Base-by-base conservation (phyloP, 37 sponge, comb jelly and placozoan genomes). In the Diacarnus erythraeanus region DNA sequence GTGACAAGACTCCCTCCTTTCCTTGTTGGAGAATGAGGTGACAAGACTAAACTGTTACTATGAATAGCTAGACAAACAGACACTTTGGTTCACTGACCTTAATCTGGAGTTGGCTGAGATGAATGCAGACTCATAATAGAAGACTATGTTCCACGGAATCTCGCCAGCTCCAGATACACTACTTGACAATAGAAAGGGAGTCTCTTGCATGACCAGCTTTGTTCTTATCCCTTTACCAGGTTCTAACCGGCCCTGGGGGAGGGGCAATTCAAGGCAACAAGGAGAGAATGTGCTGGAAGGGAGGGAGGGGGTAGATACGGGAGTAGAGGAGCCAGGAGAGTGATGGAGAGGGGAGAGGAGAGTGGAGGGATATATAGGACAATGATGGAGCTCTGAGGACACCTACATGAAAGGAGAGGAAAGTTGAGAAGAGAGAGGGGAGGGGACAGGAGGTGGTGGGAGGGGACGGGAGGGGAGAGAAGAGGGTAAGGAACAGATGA, bases 161-260 rank as follows among this genome's bases (percentile, higher is more conserved):
- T 84, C 82, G 12, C 21, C 47, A 42, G 23, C 34, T 0, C 69
- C 70, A n/a, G n/a, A n/a, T 9, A 5, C 60, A 5, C 6, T 18
- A 26, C 18, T 2, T 2, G 77, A 76, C n/a, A n/a, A n/a, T 8
- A 54, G 6, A 74, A 47, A 20, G 42, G 38, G 51, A n/a, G 37
- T 0, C 36, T 38, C 72, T 26, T 72, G 72, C 69, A 89, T 23
- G 30, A 77, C 21, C 15, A 73, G 57, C 41, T 57, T 39, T 21
- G 39, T 59, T 37, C 42, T 58, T 57, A 91, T 47, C 43, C 86
- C 78, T 86, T 77, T 42, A 4, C 73, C 66, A 20, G 72, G 71
- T 69, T 92, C 60, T 42, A 86, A 43, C 2, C 92, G 56, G 1
- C 78, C 57, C 37, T 67, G 23, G 79, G 82, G 68, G 47, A 89